phyloP scores from a whole-genome alignment of 2,113 vertebrate species.

The Lucifuga dentata region DNA sequence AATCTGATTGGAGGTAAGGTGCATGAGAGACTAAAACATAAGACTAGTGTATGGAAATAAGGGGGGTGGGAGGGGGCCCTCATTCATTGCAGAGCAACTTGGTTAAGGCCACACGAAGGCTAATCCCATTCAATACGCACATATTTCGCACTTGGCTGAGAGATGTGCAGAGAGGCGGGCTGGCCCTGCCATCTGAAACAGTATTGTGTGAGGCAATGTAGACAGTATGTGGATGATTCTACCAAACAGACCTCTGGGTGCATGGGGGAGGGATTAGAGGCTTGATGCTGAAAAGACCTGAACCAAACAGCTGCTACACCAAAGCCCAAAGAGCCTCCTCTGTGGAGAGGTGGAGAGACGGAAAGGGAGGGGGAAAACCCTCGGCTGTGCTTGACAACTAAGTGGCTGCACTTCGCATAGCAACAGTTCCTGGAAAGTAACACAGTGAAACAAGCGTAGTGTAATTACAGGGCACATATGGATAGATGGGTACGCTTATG shows the following conservation, averaged over 20 bases:
- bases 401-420: constrained; percentile 79
- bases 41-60: constrained; percentile 69
- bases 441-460: constrained; percentile 47
- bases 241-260: constrained; percentile 65
- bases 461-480: constrained; percentile 43
- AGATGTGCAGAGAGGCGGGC: constrained; percentile 63
- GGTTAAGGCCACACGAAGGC: constrained; percentile 73
- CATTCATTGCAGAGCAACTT: constrained; percentile 66
- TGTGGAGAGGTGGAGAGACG: constrained; percentile 66
- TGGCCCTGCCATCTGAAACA: constrained; percentile 75
- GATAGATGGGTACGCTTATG: constrained; percentile 25
- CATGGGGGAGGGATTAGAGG: constrained; percentile 68
- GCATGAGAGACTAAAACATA: constrained; percentile 36
- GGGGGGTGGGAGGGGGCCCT: too few relatives aligned
- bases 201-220: constrained; percentile 78
- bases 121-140: constrained; percentile 78
- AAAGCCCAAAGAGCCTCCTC: constrained; percentile 76
- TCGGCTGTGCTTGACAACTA: constrained; percentile 80
- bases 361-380: constrained; percentile 29
- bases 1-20: constrained; percentile 47
- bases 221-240: constrained; percentile 78
- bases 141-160: constrained; percentile 69
- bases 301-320: constrained; percentile 80
- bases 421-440: constrained; percentile 79
- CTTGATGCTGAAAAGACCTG: constrained; percentile 79